Evolutionary conservation across 2,888 invertebrate species (phyloP).

Genomic region (Agonopterix alstromeriana): DNA sequence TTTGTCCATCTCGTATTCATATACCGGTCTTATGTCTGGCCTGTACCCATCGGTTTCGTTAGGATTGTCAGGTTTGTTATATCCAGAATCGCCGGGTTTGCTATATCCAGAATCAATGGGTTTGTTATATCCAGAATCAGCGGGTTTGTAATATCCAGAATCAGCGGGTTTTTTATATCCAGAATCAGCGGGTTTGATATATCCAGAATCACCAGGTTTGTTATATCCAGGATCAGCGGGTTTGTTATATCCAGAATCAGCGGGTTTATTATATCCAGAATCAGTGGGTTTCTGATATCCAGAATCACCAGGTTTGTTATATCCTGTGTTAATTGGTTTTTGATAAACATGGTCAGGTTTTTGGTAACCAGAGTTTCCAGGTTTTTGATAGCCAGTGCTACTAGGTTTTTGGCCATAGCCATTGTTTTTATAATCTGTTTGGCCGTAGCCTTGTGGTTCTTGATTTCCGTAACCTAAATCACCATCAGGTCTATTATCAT

Average conservation of each 20-base stretch:
- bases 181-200: no score
- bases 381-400: neutral
- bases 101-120: no score
- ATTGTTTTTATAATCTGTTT: conserved; percentile 1
- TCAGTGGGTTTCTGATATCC: no score
- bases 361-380: neutral
- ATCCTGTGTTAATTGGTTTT: no score
- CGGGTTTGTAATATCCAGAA: no score
- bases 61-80: conserved; percentile 10
- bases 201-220: conserved; percentile 8
- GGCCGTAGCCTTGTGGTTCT: conserved; percentile 6
- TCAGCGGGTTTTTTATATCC: no score
- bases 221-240: neutral
- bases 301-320: no score
- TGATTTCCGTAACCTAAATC: neutral
- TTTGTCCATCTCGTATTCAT: conserved; percentile 51
- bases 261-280: no score
- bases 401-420: neutral
- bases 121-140: no score
- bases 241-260: neutral
- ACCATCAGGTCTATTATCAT: conserved; percentile 2
- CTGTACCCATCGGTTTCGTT: conserved; percentile 14
- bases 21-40: conserved; percentile 52
- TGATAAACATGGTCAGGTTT: conserved; percentile 7
- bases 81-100: neutral